Base-by-base conservation (phyloP, 2,888 invertebrate species). In the Thumatha senex region DNA sequence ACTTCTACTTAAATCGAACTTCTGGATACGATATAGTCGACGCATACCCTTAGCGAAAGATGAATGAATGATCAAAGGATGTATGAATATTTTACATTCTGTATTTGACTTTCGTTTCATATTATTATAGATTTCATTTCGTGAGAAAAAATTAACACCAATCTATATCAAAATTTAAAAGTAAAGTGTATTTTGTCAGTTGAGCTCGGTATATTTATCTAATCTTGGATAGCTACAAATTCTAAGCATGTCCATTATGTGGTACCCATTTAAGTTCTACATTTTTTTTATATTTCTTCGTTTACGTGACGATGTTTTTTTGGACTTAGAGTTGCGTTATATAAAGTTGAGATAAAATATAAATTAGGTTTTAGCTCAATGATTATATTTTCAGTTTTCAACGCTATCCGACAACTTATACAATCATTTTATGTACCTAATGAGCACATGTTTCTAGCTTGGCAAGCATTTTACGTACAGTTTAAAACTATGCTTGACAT, bases 161-260 rank as follows among this genome's bases (percentile, higher is more conserved):
- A n/a, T n/a, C n/a, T 81, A 82, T 76, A 84, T 84, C 80, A 85
- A 86, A 83, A 53, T 78, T 85, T 82, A 74, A 80, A 74, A 44
- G 40, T 33, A 18, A 75, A 79, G 61, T 71, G 61, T 72, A n/a
- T n/a, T n/a, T n/a, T n/a, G n/a, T n/a, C n/a, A n/a, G n/a, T n/a
- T n/a, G n/a, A n/a, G n/a, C n/a, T n/a, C n/a, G n/a, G n/a, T n/a
- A n/a, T n/a, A n/a, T n/a, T n/a, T n/a, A n/a, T n/a, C n/a, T n/a
- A n/a, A n/a, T n/a, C n/a, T n/a, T n/a, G n/a, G n/a, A n/a, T n/a
- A n/a, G n/a, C n/a, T n/a, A n/a, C n/a, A n/a, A n/a, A n/a, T n/a
- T n/a, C n/a, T n/a, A n/a, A n/a, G n/a, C n/a, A n/a, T n/a, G n/a
- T n/a, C n/a, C n/a, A n/a, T n/a, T n/a, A n/a, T n/a, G n/a, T n/a